Conservation (phyloP, 2,797 vertebrate genomes). For the Phalloptychus januarius region DNA sequence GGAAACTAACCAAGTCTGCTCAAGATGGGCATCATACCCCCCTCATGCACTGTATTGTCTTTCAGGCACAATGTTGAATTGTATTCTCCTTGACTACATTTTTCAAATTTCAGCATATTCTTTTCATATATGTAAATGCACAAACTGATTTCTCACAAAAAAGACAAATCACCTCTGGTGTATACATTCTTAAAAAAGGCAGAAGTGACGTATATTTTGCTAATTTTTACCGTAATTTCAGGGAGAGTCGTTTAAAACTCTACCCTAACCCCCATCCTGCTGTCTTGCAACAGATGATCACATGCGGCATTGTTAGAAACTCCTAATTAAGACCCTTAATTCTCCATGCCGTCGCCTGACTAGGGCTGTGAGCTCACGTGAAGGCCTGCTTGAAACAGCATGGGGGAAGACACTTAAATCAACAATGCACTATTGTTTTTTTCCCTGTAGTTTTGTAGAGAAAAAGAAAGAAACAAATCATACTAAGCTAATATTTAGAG, state of each 20-base stretch:
- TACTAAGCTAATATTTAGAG: not conserved
- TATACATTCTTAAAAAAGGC: not conserved
- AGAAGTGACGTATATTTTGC: constrained; percentile 42
- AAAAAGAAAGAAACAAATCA: not conserved
- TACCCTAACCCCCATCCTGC: constrained; percentile 51
- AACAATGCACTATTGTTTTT: constrained; percentile 19
- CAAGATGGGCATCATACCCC: constrained; percentile 62
- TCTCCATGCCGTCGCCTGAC: constrained; percentile 76
- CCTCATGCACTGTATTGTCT: constrained; percentile 68
- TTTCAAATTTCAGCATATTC: constrained; percentile 23
- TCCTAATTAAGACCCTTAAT: constrained; percentile 84
- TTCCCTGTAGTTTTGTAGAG: not conserved
- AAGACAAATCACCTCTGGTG: not conserved
- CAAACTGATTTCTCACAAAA: not conserved
- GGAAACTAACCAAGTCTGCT: constrained; percentile 77
- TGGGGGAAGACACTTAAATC: constrained; percentile 34
- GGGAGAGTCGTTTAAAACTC: constrained; percentile 70
- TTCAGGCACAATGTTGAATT: constrained; percentile 74
- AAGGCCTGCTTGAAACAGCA: constrained; percentile 50
- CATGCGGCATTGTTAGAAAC: constrained; percentile 75
- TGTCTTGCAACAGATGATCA: constrained; percentile 74
- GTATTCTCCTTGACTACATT: constrained; percentile 48
- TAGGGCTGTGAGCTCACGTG: constrained; percentile 79
- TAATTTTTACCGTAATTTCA: constrained; percentile 64
- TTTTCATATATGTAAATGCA: constrained; percentile 8